These are phyloP conservation scores for Hyperoplus lanceolatus DNA, from an alignment of 2,797 vertebrate species.

Conservation along the genomic window DNA sequence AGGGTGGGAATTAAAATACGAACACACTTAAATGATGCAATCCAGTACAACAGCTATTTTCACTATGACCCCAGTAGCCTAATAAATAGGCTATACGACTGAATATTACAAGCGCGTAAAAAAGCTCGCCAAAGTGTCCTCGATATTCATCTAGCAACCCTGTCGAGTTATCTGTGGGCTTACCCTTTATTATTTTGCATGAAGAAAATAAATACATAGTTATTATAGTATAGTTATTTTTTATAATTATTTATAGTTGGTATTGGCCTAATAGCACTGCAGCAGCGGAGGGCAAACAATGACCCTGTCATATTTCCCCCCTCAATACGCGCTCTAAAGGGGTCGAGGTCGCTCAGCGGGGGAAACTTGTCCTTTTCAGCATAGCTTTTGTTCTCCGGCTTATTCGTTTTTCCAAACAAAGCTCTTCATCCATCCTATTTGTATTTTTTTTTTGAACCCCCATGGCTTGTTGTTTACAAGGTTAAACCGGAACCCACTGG, in stretches of 20 bases:
- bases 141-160: not conserved
- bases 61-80: not conserved
- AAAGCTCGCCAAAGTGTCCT: not conserved
- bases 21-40: not conserved
- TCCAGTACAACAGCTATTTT: not conserved
- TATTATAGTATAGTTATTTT: not conserved
- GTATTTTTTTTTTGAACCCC: not conserved
- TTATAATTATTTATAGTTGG: no score
- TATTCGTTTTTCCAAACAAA: conserved; percentile 36
- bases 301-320: conserved; percentile 20
- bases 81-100: not conserved
- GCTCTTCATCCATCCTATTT: conserved; percentile 18
- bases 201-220: not conserved
- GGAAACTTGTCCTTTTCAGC: conserved; percentile 58
- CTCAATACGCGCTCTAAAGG: conserved; percentile 33
- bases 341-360: conserved; percentile 51
- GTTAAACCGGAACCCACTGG: conserved; percentile 30
- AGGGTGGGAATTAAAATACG: not conserved
- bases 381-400: conserved; percentile 42
- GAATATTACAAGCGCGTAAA: not conserved
- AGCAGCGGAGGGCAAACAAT: conserved; percentile 1
- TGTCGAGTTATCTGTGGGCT: not conserved
- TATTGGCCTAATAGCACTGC: not conserved
- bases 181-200: not conserved
- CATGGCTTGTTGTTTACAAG: conserved; percentile 46